A percentile compares a stretch with the other conserved stretches of the same genome.
Conservation (phyloP, 2,113 vertebrate species). For the Zootoca vivipara region DNA sequence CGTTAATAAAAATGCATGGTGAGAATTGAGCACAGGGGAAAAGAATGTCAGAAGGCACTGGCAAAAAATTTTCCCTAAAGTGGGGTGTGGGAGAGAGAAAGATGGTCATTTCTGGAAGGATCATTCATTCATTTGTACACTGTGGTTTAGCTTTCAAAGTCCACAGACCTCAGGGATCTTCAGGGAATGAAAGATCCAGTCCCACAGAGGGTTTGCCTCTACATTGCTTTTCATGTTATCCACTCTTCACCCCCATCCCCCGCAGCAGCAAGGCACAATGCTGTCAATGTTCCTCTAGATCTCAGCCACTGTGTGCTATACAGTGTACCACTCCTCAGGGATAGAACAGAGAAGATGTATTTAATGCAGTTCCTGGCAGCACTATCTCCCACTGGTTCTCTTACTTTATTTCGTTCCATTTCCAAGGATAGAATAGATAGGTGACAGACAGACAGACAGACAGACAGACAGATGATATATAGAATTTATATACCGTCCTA, state of each 20-base stretch:
- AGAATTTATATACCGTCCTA: no score
- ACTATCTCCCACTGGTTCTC: neutral
- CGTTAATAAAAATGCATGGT: neutral
- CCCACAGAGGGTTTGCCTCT: conserved; percentile 11
- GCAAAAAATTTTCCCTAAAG: neutral
- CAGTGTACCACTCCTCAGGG: conserved; percentile 18
- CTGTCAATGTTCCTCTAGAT: neutral
- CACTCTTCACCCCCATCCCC: neutral
- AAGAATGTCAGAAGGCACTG: neutral
- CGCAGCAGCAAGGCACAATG: neutral
- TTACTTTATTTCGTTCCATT: neutral
- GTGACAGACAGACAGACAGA: no score
- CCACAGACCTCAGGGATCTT: neutral
- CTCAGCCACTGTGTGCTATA: conserved; percentile 1
- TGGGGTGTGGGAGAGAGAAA: neutral
- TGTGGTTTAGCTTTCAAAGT: neutral
- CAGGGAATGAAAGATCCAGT: neutral
- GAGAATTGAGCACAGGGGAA: neutral
- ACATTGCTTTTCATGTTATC: neutral
- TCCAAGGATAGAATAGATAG: neutral
- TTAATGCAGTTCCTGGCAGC: conserved; percentile 8
- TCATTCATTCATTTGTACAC: neutral
- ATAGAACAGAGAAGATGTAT: conserved; percentile 18
- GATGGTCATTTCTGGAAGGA: neutral
- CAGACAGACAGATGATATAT: neutral